Evolutionary conservation across 2,113 vertebrate genomes (phyloP).

Genomic region (Polyodon spathula): DNA sequence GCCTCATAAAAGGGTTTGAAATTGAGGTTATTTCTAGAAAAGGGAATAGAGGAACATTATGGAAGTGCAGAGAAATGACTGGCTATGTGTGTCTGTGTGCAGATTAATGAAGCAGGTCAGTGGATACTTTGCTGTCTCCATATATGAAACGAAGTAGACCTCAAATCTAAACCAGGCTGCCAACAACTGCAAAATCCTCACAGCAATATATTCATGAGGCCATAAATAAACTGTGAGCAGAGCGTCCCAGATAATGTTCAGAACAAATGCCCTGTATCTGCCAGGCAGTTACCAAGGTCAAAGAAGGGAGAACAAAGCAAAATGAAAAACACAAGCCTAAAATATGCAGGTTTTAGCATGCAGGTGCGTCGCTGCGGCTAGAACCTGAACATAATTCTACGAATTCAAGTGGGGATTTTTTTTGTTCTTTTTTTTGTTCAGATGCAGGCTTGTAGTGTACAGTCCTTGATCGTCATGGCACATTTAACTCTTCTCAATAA

Average conservation of each 20-base stretch:
- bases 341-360: background rate
- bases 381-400: background rate
- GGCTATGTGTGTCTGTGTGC: too few relatives aligned
- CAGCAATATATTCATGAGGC: background rate
- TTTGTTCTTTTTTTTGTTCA: constrained; percentile 6
- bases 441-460: background rate
- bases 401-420: constrained; percentile 1
- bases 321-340: constrained; percentile 3
- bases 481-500: background rate
- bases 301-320: constrained; percentile 1
- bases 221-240: background rate
- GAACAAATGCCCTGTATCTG: background rate
- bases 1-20: too few relatives aligned
- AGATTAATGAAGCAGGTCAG: background rate
- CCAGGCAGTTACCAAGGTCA: constrained; percentile 4
- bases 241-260: background rate
- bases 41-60: too few relatives aligned
- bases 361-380: too few relatives aligned
- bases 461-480: background rate
- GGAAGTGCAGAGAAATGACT: background rate
- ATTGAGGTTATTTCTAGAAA: too few relatives aligned
- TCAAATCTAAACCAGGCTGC: constrained; percentile 2
- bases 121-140: constrained; percentile 1
- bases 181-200: background rate
- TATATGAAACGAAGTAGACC: constrained; percentile 1